Base-by-base conservation (phyloP, 1,140 invertebrate species). In the Lysiphlebus fabarum region DNA sequence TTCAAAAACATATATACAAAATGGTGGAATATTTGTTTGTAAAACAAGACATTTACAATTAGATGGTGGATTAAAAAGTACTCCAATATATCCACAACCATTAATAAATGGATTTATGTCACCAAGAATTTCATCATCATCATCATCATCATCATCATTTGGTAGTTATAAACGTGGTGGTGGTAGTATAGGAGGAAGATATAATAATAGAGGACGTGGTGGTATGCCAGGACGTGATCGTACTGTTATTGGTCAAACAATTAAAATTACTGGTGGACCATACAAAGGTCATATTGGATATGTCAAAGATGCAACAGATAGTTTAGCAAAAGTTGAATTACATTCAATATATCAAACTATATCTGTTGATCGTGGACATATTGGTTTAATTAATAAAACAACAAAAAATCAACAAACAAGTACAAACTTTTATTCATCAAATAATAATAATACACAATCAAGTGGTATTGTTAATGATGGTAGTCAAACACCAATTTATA, bases 321-420 rank as follows among this genome's bases (percentile, higher is more conserved):
- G 87, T 36, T 98, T 96, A 11, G 96, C 91, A 14, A 83, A 96
- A 60, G 94, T 99, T 9, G 98, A 99, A 74, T 81, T 99, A 9
- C 97, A 99, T 72, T 90, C 96, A 7, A 92, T 89, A 11, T 99
- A 96, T 74, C 93, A 96, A 75, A 99, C 96, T 0, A 99, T 99
- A 64, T 95, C 93, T 4, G 96, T 99, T 12, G 95, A 99, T 74
- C 85, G 91, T 45, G 87, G 89, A 51, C 90, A 97, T 70, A 93
- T 99, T 63, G 86, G 87, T 6, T 86, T 87, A 65, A 92, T 93
- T 58, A 91, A 88, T 26, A 85, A 84, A 10, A 82, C 82, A 36
- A 82, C 81, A 0, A 86, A 83, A 71, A 85, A 85, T 17, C 81
- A 83, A 14, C 81, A 83, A 14, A 17, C 1, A 17, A 17, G 17